Evolutionary conservation across 2,113 vertebrate genomes (phyloP), one percentile per base, ranked within the genome.

Genomic region (Acanthochromis polyacanthus): DNA sequence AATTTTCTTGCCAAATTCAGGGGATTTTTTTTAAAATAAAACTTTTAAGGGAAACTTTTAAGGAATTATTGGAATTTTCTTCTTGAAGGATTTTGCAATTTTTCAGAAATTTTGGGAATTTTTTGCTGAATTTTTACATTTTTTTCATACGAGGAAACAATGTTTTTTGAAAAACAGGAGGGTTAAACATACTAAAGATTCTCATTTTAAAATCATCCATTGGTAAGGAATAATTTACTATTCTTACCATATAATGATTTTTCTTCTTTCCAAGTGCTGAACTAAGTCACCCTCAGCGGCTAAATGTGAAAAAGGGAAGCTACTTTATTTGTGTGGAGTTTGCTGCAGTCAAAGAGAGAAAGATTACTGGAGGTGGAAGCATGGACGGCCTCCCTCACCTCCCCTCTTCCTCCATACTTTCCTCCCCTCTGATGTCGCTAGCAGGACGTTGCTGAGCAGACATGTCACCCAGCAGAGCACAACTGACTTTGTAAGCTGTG

Each of bases 401-500:
- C 84, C 57, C 66, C 75, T 57, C 71, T 76, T 46, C 70, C 59
- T 76, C 23, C 78, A 68, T 80, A 81, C 65, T 90, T 86, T 88
- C 75, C 76, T 76, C 82, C 72, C 80, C 81, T 86, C 87, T 65
- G 84, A 90, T 74, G 81, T 85, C 65, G 69, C 83, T 32, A 52
- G 80, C 64, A 91, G 85, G 85, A 92, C 88, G 89, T 86, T 86
- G 86, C 92, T 84, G 82, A 89, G 84, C 88, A 83, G 85, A 90
- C 82, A 78, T 82, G 81, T 90, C 79, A 87, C 81, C 83, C 71
- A 78, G 80, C 82, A 71, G 78, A 92, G 78, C 71, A 90, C 83
- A 89, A 92, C 64, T 85, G 82, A 90, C 87, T 92, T 90, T 90
- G 86, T 90, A 92, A 91, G 89, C 90, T 90, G 72, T 92, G 88